phyloP scores from a whole-genome alignment of 2,888 invertebrate species.

The Parnassius mnemosyne region DNA sequence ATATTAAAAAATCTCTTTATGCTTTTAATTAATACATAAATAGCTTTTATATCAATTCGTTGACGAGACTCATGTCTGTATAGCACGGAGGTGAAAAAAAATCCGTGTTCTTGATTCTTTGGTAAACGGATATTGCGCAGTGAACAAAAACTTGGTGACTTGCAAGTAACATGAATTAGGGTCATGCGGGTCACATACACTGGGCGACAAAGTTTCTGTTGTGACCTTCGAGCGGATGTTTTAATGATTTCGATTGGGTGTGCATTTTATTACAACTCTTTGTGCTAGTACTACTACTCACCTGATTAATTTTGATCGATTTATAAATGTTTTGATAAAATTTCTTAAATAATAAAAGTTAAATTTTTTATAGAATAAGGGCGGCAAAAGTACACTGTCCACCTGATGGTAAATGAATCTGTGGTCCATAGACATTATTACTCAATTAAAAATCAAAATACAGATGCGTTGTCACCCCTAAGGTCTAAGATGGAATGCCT shows the following conservation, averaged over 20 bases:
- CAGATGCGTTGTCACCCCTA: too few species aligned
- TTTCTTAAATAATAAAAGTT: too few species aligned
- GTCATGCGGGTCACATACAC: conserved; percentile 33
- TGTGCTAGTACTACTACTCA: too few species aligned
- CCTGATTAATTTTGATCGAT: too few species aligned
- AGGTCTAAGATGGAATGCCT: too few species aligned
- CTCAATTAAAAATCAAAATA: too few species aligned
- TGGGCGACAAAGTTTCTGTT: conserved; percentile 23
- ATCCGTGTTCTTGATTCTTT: conserved; percentile 28
- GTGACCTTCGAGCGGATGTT: conserved; percentile 10
- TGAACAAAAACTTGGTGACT: conserved; percentile 37
- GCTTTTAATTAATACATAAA: conserved; percentile 13
- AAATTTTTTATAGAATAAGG: too few species aligned
- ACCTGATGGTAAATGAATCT: too few species aligned
- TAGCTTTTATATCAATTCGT: conserved; percentile 8
- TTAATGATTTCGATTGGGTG: conserved; percentile 2
- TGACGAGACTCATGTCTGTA: conserved; percentile 14
- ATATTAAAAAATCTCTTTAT: not conserved
- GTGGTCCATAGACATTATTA: too few species aligned
- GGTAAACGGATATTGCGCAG: conserved; percentile 36
- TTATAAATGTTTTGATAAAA: too few species aligned
- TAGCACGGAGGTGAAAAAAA: conserved; percentile 19
- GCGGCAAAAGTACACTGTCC: too few species aligned
- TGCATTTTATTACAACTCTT: too few species aligned
- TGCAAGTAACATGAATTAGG: conserved; percentile 31